Conservation (phyloP, 1,140 invertebrate genomes). For the Micrasema longulum region DNA sequence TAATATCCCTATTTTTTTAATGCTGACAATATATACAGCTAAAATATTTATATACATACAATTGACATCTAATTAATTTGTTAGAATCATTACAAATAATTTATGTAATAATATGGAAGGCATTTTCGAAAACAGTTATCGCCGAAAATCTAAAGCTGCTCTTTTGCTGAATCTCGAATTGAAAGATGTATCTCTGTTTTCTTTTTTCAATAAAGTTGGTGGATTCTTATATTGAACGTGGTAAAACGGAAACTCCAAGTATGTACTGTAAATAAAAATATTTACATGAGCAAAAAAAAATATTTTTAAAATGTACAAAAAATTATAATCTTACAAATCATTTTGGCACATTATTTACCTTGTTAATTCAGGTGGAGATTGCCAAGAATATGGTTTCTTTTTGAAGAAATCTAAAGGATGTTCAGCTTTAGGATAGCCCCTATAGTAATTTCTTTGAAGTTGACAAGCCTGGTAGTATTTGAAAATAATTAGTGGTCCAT, state of each 20-base stretch:
- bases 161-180: slow-evolving; percentile 64
- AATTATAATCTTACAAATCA: too few relatives aligned
- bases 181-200: slow-evolving; percentile 63
- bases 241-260: slow-evolving; percentile 67
- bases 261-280: slow-evolving; percentile 62
- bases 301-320: too few relatives aligned
- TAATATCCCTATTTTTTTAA: too few relatives aligned
- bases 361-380: slow-evolving; percentile 24
- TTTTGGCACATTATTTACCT: not conserved
- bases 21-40: too few relatives aligned
- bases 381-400: slow-evolving; percentile 6
- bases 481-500: not conserved
- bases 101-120: too few relatives aligned
- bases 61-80: too few relatives aligned
- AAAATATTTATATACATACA: too few relatives aligned
- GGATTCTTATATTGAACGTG: slow-evolving; percentile 71
- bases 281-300: too few relatives aligned
- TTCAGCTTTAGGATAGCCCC: slow-evolving; percentile 61
- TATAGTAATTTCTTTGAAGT: slow-evolving; percentile 70
- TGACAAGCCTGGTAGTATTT: slow-evolving; percentile 63
- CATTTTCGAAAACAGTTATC: too few relatives aligned
- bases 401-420: slow-evolving; percentile 31
- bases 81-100: too few relatives aligned
- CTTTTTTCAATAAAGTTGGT: slow-evolving; percentile 65
- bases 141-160: slow-evolving; percentile 63